These are phyloP conservation scores for Electrona antarctica DNA, from an alignment of 2,113 vertebrate species.

Conservation along the genomic window DNA sequence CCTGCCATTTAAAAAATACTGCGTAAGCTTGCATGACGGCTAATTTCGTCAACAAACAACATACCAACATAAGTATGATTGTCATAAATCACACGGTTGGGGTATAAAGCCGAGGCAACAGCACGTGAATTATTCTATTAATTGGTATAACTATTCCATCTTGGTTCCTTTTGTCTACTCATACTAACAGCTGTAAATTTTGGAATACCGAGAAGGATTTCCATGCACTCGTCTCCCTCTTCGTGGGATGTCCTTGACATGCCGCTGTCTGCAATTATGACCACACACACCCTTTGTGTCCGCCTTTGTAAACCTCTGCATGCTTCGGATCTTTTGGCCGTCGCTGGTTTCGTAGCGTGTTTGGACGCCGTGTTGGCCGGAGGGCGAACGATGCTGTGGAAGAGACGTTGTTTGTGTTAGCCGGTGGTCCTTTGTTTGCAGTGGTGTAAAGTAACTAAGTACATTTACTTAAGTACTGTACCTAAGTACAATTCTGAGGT, in stretches of 20 bases:
- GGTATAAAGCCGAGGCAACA: neutral
- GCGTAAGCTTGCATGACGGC: too few relatives aligned
- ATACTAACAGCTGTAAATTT: neutral
- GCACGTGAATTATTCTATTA: neutral
- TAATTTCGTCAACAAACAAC: too few relatives aligned
- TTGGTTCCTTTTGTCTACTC: neutral
- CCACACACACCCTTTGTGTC: neutral
- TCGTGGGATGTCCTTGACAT: neutral
- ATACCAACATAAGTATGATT: too few relatives aligned
- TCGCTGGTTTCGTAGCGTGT: neutral
- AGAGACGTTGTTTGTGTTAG: conserved; percentile 3
- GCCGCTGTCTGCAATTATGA: neutral
- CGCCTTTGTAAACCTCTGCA: conserved; percentile 16
- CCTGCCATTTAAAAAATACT: too few relatives aligned
- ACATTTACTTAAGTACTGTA: too few relatives aligned
- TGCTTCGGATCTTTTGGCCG: neutral
- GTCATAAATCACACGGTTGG: neutral
- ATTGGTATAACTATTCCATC: too few relatives aligned
- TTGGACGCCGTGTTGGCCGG: conserved; percentile 17
- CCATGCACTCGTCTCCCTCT: neutral
- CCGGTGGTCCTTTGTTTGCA: too few relatives aligned
- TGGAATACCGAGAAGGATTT: neutral
- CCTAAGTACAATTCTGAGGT: too few relatives aligned
- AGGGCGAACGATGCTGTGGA: conserved; percentile 25
- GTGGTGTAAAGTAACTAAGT: too few relatives aligned